Evolutionary conservation across 1,140 invertebrate species (phyloP).

Genomic region (Pollicipes pollicipes): DNA sequence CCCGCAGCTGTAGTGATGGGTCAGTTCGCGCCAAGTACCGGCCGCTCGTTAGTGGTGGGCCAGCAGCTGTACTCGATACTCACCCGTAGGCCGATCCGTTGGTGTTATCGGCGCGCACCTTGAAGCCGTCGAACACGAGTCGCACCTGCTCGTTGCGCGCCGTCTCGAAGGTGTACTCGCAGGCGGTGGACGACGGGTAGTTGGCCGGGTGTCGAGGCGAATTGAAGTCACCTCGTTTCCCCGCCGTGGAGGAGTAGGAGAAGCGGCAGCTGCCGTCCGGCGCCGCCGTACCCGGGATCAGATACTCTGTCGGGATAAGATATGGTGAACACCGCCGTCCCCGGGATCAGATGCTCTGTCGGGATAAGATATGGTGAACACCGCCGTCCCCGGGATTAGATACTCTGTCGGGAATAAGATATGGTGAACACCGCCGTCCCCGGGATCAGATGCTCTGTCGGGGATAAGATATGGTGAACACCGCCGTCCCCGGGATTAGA

Average conservation of each 20-base stretch:
- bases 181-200: constrained; percentile 82
- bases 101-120: constrained; percentile 48
- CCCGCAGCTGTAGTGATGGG: too few species aligned
- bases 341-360: too few species aligned
- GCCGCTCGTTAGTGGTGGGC: too few species aligned
- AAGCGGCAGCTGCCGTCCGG: constrained; percentile 76
- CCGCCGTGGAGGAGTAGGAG: constrained; percentile 65
- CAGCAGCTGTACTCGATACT: constrained; percentile 66
- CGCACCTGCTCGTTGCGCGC: constrained; percentile 76
- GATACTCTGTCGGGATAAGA: too few species aligned
- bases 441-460: too few species aligned
- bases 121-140: constrained; percentile 82
- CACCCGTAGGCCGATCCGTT: constrained; percentile 21
- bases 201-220: constrained; percentile 87
- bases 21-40: too few species aligned
- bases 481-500: too few species aligned
- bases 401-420: too few species aligned
- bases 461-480: too few species aligned
- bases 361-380: too few species aligned
- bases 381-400: too few species aligned
- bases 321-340: too few species aligned
- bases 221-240: constrained; percentile 78
- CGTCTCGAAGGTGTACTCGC: constrained; percentile 72
- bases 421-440: constrained; percentile 78
- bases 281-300: constrained; percentile 80